Percentiles rank a stretch among this genome's conserved stretches.
Evolutionary conservation across 2,888 invertebrate genomes (phyloP).

Genomic region (Syrphus vitripennis): DNA sequence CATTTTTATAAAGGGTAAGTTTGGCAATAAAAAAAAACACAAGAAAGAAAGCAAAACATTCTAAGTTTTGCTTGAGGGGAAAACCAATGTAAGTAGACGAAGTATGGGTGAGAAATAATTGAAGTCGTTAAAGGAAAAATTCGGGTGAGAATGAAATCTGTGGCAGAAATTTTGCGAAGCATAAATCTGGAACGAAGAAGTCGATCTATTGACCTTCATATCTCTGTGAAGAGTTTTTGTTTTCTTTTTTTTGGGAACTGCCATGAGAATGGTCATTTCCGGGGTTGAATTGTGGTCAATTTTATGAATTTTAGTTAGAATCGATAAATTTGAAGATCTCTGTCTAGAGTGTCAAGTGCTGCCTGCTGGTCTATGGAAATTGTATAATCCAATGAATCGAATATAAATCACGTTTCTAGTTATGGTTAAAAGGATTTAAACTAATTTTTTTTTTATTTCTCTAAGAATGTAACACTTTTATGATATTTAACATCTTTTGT

Average conservation of each 20-base stretch:
- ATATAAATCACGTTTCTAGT: neutral
- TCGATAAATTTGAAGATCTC: neutral
- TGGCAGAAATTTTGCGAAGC: neutral
- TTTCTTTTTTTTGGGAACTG: neutral
- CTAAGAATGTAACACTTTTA: neutral
- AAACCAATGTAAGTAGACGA: neutral
- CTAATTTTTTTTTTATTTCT: neutral
- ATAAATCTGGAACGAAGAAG: neutral
- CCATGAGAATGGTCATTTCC: neutral
- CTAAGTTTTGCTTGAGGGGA: neutral
- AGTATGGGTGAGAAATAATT: neutral
- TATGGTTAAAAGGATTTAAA: neutral
- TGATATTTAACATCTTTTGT: neutral
- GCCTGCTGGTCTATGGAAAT: neutral
- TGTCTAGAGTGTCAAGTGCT: neutral
- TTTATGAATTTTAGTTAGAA: neutral
- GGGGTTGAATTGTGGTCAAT: neutral
- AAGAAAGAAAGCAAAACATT: neutral
- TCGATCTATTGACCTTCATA: neutral
- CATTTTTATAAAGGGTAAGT: neutral
- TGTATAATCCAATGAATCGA: neutral
- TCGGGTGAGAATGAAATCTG: neutral
- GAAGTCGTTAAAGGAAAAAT: neutral
- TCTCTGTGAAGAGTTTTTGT: neutral
- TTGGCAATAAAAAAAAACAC: neutral